phyloP scores from a whole-genome alignment of 2,888 invertebrate species.

The Drosophila colorata region DNA sequence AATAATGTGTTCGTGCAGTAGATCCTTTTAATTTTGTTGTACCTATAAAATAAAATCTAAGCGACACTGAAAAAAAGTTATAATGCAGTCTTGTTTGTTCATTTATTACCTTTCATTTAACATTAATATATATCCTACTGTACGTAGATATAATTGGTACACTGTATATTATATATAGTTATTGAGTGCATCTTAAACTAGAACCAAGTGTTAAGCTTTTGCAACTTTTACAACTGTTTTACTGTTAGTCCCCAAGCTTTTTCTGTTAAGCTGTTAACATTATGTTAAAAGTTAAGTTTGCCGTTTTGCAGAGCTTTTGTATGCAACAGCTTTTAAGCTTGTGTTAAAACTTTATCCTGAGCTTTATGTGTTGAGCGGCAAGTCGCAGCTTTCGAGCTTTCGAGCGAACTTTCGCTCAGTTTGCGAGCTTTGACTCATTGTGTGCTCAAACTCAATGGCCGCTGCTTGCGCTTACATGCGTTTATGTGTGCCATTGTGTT shows the following conservation, averaged over 20 bases:
- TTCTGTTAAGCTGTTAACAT: conserved; percentile 7
- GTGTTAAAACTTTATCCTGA: not conserved
- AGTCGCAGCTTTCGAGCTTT: conserved; percentile 17
- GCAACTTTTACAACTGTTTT: conserved; percentile 4
- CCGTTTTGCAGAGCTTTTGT: conserved; percentile 6
- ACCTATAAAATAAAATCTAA: no score
- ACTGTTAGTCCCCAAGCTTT: conserved; percentile 18
- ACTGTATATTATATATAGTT: no score
- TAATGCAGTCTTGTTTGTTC: no score
- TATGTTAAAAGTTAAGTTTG: conserved; percentile 27
- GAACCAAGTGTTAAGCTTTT: conserved; percentile 13
- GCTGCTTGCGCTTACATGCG: conserved; percentile 31
- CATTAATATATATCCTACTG: no score
- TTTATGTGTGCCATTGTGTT: conserved; percentile 79
- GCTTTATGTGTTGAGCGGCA: conserved; percentile 4
- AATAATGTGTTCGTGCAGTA: no score
- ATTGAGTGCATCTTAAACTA: conserved; percentile 35
- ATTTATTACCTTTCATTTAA: no score
- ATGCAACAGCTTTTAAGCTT: conserved; percentile 19
- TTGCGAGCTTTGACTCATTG: conserved; percentile 15
- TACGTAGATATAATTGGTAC: no score
- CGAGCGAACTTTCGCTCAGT: conserved; percentile 17
- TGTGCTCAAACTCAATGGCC: conserved; percentile 29
- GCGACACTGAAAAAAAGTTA: no score
- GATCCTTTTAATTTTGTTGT: no score